These are phyloP conservation scores for Drosophila birchii DNA, from an alignment of 2,888 invertebrate species.

Conservation along the genomic window DNA sequence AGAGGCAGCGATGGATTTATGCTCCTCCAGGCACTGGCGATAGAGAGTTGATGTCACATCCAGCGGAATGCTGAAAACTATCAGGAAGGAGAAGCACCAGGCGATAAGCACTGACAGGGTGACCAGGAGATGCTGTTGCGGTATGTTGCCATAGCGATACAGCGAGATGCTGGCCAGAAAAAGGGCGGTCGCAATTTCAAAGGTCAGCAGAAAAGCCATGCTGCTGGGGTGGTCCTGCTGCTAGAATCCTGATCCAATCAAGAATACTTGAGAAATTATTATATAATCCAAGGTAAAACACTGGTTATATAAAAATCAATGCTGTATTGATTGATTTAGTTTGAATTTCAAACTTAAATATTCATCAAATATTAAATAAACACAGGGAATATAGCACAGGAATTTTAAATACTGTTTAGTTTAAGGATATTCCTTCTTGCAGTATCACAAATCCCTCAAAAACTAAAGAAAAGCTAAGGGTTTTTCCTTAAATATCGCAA, in stretches of 20 bases:
- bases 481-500: not conserved
- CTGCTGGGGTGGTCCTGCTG: too few relatives aligned
- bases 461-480: too few relatives aligned
- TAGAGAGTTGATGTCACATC: constrained; percentile 98
- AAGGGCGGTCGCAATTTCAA: constrained; percentile 88
- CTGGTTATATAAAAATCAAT: too few relatives aligned
- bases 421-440: too few relatives aligned
- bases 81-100: constrained; percentile 99
- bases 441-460: too few relatives aligned
- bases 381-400: too few relatives aligned
- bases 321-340: too few relatives aligned
- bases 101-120: constrained; percentile 97
- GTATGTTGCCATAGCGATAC: constrained; percentile 98
- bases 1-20: constrained; percentile 55
- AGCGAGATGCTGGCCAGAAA: constrained; percentile 90
- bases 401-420: too few relatives aligned
- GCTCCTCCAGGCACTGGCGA: constrained; percentile 91
- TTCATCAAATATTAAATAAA: too few relatives aligned
- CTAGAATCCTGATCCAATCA: not conserved
- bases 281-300: not conserved
- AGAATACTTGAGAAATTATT: not conserved
- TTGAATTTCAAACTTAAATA: too few relatives aligned
- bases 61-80: constrained; percentile 98
- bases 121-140: constrained; percentile 96
- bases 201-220: constrained; percentile 83